These are phyloP conservation scores for Corythoichthys haematopterus DNA, from an alignment of 2,113 vertebrate genomes.

Conservation along the genomic window DNA sequence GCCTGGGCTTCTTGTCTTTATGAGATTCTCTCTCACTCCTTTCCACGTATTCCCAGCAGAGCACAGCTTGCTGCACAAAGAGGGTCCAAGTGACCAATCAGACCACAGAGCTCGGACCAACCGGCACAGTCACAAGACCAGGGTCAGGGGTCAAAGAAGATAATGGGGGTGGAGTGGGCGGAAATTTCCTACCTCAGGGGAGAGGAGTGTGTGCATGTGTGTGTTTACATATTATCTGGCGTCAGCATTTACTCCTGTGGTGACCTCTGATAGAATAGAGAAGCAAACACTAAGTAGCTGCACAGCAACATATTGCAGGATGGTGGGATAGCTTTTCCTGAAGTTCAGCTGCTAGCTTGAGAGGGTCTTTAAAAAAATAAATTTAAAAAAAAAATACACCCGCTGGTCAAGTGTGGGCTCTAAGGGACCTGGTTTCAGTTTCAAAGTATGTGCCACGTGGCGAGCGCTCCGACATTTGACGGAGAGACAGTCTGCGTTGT, in stretches of 20 bases:
- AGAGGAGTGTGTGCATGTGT: slow-evolving; percentile 38
- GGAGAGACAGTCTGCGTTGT: not conserved
- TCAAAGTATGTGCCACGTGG: slow-evolving; percentile 2
- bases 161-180: slow-evolving; percentile 64
- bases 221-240: slow-evolving; percentile 61
- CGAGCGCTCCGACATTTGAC: not conserved
- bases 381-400: not conserved
- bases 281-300: slow-evolving; percentile 25
- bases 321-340: slow-evolving; percentile 20
- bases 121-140: slow-evolving; percentile 57
- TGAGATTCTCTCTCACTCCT: not conserved
- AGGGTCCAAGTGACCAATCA: slow-evolving; percentile 47
- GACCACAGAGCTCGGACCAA: slow-evolving; percentile 39
- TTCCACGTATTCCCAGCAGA: slow-evolving; percentile 34
- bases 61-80: slow-evolving; percentile 48
- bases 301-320: slow-evolving; percentile 33
- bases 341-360: slow-evolving; percentile 17
- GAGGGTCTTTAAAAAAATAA: not conserved
- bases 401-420: not conserved
- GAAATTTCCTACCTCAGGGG: slow-evolving; percentile 64
- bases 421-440: not conserved
- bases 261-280: slow-evolving; percentile 47
- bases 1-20: not conserved
- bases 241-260: slow-evolving; percentile 56
- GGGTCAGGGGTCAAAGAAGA: slow-evolving; percentile 56